phyloP scores from a whole-genome alignment of 2,113 vertebrate genomes.

The Bostrychus sinensis region DNA sequence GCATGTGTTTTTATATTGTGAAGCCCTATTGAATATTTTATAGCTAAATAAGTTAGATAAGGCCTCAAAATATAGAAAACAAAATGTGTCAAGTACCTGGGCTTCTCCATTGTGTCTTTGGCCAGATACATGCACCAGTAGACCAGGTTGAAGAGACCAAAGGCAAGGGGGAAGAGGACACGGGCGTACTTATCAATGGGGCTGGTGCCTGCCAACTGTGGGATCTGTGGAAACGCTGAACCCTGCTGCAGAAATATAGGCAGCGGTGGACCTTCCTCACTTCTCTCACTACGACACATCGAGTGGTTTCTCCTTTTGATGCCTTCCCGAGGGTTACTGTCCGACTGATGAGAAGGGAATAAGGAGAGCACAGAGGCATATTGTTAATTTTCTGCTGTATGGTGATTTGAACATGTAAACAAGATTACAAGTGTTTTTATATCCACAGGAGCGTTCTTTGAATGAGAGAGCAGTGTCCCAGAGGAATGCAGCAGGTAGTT shows the following conservation, averaged over 20 bases:
- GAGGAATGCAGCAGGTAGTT: constrained; percentile 56
- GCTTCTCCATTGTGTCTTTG: constrained; percentile 89
- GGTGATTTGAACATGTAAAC: background rate
- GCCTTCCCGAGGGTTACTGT: constrained; percentile 80
- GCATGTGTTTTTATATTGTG: too few species aligned
- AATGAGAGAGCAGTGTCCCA: constrained; percentile 22
- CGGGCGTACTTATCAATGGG: constrained; percentile 90
- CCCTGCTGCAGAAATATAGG: constrained; percentile 77
- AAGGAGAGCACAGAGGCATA: constrained; percentile 12
- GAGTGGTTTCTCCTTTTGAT: constrained; percentile 87
- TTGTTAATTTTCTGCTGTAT: constrained; percentile 13
- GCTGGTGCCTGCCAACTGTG: constrained; percentile 84
- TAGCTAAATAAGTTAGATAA: too few species aligned
- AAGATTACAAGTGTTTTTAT: constrained; percentile 18
- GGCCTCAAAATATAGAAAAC: too few species aligned
- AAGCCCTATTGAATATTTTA: too few species aligned
- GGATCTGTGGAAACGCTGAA: constrained; percentile 72
- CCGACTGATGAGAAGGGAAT: constrained; percentile 65
- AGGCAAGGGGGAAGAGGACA: constrained; percentile 90
- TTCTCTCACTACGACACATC: constrained; percentile 70
- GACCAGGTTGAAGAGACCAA: constrained; percentile 90
- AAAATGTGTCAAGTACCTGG: constrained; percentile 53
- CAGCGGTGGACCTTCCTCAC: constrained; percentile 43
- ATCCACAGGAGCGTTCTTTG: constrained; percentile 36
- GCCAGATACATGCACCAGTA: constrained; percentile 93